These are phyloP conservation scores for Cheilosia grossa DNA, from an alignment of 2,888 invertebrate species.

Conservation along the genomic window DNA sequence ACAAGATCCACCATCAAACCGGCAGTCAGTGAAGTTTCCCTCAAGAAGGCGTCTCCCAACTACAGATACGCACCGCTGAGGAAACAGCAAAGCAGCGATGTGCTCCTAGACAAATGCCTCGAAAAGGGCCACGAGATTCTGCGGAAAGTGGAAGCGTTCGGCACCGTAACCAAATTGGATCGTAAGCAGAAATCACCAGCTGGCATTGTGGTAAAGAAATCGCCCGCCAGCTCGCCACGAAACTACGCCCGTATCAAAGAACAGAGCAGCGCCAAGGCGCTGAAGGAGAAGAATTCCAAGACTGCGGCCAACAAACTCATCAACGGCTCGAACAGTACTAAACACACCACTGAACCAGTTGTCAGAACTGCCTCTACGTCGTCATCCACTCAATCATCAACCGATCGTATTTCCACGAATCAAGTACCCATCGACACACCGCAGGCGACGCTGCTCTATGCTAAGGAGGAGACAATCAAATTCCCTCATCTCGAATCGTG, in stretches of 20 bases:
- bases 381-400: constrained; percentile 28
- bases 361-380: constrained; percentile 4
- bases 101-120: constrained; percentile 81
- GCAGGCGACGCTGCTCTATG: constrained; percentile 76
- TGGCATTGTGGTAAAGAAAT: constrained; percentile 44
- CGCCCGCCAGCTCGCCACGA: constrained; percentile 39
- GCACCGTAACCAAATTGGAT: constrained; percentile 70
- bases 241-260: constrained; percentile 65
- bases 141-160: constrained; percentile 81
- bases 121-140: constrained; percentile 82
- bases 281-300: constrained; percentile 54
- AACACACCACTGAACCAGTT: constrained; percentile 12
- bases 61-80: constrained; percentile 25
- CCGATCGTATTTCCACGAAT: constrained; percentile 48
- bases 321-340: constrained; percentile 25
- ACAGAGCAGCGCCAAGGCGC: constrained; percentile 46
- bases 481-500: constrained; percentile 80
- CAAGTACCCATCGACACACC: constrained; percentile 30
- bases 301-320: constrained; percentile 38
- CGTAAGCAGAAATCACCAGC: constrained; percentile 29
- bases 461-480: constrained; percentile 80
- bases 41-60: constrained; percentile 35
- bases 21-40: constrained; percentile 75
- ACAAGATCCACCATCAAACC: constrained; percentile 62
- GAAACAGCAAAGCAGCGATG: constrained; percentile 78